A percentile compares a stretch with the other conserved stretches of the same genome.
Conservation (phyloP, 2,888 invertebrate species). For the Pristionchus arcanus region DNA sequence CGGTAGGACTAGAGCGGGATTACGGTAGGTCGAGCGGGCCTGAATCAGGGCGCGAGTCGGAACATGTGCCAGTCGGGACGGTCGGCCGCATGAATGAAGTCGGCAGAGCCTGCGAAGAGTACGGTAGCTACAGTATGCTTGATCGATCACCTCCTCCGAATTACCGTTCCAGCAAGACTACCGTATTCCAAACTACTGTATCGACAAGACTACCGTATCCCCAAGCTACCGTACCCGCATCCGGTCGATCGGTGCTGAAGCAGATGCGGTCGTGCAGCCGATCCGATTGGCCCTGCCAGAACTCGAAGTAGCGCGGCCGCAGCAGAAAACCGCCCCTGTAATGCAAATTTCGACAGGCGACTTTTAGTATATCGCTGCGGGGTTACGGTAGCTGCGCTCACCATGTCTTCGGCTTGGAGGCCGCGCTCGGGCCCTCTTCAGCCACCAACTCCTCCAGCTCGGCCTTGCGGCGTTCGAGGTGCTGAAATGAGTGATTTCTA, state of each 20-base stretch:
- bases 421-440: constrained; percentile 67
- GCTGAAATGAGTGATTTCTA: constrained; percentile 58
- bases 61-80: constrained; percentile 43
- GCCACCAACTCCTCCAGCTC: constrained; percentile 68
- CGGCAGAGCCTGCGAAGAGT: constrained; percentile 15
- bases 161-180: too few relatives aligned
- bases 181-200: not conserved
- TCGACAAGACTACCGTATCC: not conserved
- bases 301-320: constrained; percentile 89
- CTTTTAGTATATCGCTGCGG: not conserved
- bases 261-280: constrained; percentile 95
- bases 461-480: constrained; percentile 64
- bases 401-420: constrained; percentile 73
- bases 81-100: constrained; percentile 7
- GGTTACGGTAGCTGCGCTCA: constrained; percentile 46
- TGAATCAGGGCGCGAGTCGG: constrained; percentile 46
- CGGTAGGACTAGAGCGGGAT: too few relatives aligned
- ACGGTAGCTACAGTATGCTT: constrained; percentile 4
- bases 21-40: constrained; percentile 25
- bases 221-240: not conserved
- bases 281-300: constrained; percentile 98
- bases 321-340: constrained; percentile 94
- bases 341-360: constrained; percentile 63
- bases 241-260: constrained; percentile 82
- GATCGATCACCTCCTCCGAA: too few relatives aligned